Evolutionary conservation across 2,797 vertebrate genomes (phyloP).

Genomic region (Ciconia nigra): DNA sequence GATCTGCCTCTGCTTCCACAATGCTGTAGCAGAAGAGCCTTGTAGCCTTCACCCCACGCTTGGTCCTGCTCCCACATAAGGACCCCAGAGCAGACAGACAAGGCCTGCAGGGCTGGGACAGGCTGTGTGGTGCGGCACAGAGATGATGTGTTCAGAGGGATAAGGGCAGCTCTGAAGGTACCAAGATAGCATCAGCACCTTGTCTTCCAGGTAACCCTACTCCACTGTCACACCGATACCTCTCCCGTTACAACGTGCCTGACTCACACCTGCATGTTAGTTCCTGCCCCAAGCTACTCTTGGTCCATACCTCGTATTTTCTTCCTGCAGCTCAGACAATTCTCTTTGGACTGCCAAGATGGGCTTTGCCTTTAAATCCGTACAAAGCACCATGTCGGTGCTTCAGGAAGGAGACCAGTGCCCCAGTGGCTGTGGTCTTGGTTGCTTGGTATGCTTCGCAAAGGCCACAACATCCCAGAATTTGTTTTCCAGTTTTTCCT

Average conservation of each 20-base stretch:
- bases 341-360: not conserved
- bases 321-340: not conserved
- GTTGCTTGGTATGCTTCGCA: not conserved
- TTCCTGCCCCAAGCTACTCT: not conserved
- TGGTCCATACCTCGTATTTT: not conserved
- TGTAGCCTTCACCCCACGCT: accelerated
- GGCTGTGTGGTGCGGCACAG: accelerated
- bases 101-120: not conserved
- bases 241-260: not conserved
- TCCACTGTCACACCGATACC: not conserved
- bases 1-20: not conserved
- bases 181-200: not conserved
- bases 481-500: not conserved
- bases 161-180: not conserved
- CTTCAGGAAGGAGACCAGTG: not conserved
- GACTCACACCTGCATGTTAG: accelerated
- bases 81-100: not conserved
- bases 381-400: not conserved
- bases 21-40: not conserved
- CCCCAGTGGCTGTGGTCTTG: not conserved
- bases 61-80: not conserved
- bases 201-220: not conserved
- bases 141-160: not conserved
- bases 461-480: not conserved
- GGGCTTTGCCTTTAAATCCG: not conserved